Percentiles rank a stretch among this genome's conserved stretches.
These are phyloP conservation scores for Zygothrica quintamaculata DNA, from an alignment of 2,888 invertebrate genomes.

Conservation along the genomic window DNA sequence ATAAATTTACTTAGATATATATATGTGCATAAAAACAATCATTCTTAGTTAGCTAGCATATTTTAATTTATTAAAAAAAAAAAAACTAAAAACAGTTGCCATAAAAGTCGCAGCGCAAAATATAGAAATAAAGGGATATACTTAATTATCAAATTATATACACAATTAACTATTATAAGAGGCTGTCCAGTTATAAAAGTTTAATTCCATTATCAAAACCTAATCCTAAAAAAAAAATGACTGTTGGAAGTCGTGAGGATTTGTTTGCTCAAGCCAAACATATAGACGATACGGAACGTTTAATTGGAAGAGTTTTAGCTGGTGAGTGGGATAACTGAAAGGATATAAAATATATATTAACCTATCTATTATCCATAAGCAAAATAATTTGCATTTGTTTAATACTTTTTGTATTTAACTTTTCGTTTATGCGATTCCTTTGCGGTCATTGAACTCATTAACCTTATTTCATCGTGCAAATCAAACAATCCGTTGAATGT, in stretches of 20 bases:
- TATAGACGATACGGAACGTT: constrained; percentile 83
- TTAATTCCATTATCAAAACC: neutral
- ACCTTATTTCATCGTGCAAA: constrained; percentile 69
- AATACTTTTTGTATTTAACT: constrained; percentile 58
- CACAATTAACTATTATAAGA: neutral
- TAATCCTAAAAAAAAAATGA: constrained; percentile 78
- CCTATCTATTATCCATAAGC: neutral
- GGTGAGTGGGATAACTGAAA: constrained; percentile 74
- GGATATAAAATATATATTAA: too few relatives aligned
- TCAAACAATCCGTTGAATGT: constrained; percentile 39
- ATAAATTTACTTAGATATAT: too few relatives aligned
- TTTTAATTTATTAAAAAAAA: constrained; percentile 22
- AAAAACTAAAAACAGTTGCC: constrained; percentile 69
- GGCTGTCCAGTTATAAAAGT: neutral
- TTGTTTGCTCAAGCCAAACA: constrained; percentile 82
- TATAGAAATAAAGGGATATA: constrained; percentile 19
- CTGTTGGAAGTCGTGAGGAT: constrained; percentile 84
- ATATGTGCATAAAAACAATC: too few relatives aligned
- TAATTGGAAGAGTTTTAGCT: constrained; percentile 84
- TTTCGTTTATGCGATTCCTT: constrained; percentile 48
- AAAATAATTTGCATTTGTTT: constrained; percentile 7
- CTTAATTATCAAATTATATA: constrained; percentile 3
- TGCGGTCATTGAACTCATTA: constrained; percentile 82
- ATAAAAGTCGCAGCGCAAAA: constrained; percentile 33
- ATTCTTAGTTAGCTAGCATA: constrained; percentile 37